Conservation (phyloP, 2,113 vertebrate species). For the Poicephalus meyeri region DNA sequence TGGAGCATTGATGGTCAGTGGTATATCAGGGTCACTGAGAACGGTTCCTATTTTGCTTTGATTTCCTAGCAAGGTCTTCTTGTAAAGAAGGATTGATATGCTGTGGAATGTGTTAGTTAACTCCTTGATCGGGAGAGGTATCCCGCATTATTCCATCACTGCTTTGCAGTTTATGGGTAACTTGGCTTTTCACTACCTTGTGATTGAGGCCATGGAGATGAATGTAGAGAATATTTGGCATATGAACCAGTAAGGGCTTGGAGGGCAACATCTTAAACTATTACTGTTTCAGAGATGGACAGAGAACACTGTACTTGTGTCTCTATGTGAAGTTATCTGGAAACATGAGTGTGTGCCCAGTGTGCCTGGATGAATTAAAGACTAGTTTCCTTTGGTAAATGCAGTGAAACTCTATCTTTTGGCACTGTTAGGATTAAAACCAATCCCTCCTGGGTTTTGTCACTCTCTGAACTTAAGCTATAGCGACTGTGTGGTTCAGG, state of each 20-base stretch:
- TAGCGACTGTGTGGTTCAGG: neutral
- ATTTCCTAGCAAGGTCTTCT: neutral
- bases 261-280: neutral
- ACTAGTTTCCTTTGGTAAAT: neutral
- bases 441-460: neutral
- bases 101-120: neutral
- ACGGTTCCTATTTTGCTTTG: neutral
- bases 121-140: neutral
- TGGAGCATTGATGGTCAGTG: too few relatives aligned
- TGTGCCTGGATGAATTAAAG: neutral
- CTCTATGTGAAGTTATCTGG: neutral
- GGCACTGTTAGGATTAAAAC: neutral
- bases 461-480: neutral
- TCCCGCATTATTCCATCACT: neutral
- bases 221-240: neutral
- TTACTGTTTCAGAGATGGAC: neutral
- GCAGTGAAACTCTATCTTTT: neutral
- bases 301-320: neutral
- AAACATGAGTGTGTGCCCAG: neutral
- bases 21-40: neutral
- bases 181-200: neutral
- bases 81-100: neutral
- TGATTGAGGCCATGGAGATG: neutral
- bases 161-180: constrained; percentile 18
- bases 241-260: neutral